phyloP scores from a whole-genome alignment of 2,113 vertebrate species.

The Nothobranchius kuhntae region DNA sequence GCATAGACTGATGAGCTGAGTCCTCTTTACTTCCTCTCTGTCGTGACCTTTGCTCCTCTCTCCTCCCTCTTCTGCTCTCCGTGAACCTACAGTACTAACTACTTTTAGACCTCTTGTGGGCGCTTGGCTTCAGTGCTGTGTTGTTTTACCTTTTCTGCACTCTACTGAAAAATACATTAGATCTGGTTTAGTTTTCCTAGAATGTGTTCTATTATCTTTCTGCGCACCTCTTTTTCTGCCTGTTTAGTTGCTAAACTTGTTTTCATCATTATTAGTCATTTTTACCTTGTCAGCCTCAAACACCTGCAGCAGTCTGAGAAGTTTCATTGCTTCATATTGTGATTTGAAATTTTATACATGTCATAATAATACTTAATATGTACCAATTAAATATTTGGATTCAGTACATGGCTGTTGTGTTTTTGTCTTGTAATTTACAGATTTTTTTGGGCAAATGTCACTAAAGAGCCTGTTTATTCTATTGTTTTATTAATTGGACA shows the following conservation, averaged over 20 bases:
- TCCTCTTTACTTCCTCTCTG: slow-evolving; percentile 74
- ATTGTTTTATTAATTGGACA: too few relatives aligned
- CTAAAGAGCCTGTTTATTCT: not conserved
- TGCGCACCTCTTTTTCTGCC: slow-evolving; percentile 66
- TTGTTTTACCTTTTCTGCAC: slow-evolving; percentile 85
- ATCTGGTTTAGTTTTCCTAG: slow-evolving; percentile 81
- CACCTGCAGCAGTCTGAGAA: slow-evolving; percentile 85
- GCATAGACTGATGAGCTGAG: slow-evolving; percentile 83
- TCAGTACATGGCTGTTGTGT: slow-evolving; percentile 73
- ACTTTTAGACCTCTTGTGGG: slow-evolving; percentile 90
- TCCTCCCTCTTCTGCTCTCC: slow-evolving; percentile 71
- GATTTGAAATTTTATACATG: slow-evolving; percentile 99
- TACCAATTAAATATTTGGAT: slow-evolving; percentile 99
- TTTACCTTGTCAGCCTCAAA: slow-evolving; percentile 86
- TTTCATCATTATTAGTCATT: slow-evolving; percentile 86
- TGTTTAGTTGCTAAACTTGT: slow-evolving; percentile 83
- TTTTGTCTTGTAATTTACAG: slow-evolving; percentile 25
- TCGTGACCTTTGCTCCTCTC: slow-evolving; percentile 83
- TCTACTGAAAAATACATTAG: slow-evolving; percentile 71
- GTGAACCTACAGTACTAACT: slow-evolving; percentile 93
- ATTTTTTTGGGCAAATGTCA: not conserved
- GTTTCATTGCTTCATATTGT: slow-evolving; percentile 94
- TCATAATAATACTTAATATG: slow-evolving; percentile 96
- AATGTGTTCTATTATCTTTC: slow-evolving; percentile 72
- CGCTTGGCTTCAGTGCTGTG: slow-evolving; percentile 94